Conservation (phyloP, 2,888 invertebrate species). For the Rhagonycha lutea region DNA sequence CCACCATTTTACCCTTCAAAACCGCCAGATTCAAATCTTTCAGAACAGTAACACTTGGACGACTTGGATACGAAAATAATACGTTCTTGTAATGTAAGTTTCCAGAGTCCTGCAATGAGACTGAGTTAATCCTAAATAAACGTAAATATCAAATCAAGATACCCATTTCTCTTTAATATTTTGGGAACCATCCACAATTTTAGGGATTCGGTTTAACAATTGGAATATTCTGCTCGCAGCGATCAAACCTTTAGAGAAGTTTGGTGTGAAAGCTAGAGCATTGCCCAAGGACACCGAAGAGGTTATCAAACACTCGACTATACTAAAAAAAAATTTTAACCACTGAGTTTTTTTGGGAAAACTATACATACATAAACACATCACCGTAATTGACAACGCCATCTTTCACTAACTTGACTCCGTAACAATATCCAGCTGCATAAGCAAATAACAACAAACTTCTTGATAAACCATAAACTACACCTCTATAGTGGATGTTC, state of each 20-base stretch:
- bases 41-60: conserved; percentile 48
- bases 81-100: too few species aligned
- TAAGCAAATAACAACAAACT: conserved; percentile 72
- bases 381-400: conserved; percentile 61
- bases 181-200: conserved; percentile 55
- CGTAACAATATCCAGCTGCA: conserved; percentile 72
- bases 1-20: conserved; percentile 67
- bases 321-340: conserved; percentile 54
- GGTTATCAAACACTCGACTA: conserved; percentile 73
- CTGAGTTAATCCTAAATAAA: too few species aligned
- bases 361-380: conserved; percentile 68
- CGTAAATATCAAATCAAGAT: not conserved
- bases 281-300: conserved; percentile 69
- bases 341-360: too few species aligned
- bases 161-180: conserved; percentile 47
- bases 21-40: conserved; percentile 67
- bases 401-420: conserved; percentile 67
- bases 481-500: conserved; percentile 67
- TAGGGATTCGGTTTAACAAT: conserved; percentile 65
- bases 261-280: conserved; percentile 75
- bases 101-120: too few species aligned
- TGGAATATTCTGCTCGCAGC: conserved; percentile 72
- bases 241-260: conserved; percentile 77
- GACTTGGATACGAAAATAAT: too few species aligned
- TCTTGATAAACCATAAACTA: conserved; percentile 71